Percentiles rank a stretch among this genome's conserved stretches.
Conservation (phyloP, 2,888 invertebrate genomes). For the Eupithecia inturbata region DNA sequence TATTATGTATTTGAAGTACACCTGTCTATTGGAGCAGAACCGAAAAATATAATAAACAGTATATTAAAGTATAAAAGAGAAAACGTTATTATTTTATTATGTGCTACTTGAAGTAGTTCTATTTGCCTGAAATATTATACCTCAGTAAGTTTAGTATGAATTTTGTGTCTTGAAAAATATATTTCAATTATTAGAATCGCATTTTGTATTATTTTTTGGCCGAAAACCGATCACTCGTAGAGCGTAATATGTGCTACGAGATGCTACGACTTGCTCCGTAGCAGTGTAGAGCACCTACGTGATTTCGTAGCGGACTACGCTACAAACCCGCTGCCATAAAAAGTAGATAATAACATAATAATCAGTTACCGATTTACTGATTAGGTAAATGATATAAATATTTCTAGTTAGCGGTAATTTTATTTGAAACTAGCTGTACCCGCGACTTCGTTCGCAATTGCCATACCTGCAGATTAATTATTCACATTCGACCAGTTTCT, state of each 20-base stretch:
- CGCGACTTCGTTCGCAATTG: too few species aligned
- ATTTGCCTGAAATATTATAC: constrained; percentile 79
- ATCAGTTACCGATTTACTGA: too few species aligned
- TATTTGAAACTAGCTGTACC: too few species aligned
- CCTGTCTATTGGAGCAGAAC: constrained; percentile 51
- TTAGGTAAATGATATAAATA: too few species aligned
- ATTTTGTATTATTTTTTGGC: constrained; percentile 60
- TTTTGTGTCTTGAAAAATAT: constrained; percentile 79
- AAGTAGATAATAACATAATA: neutral
- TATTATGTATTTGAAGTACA: constrained; percentile 45
- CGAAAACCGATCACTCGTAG: neutral
- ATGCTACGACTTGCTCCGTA: neutral
- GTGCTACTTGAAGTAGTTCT: constrained; percentile 71
- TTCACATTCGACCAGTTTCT: too few species aligned
- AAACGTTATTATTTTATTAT: constrained; percentile 69
- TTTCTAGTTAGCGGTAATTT: too few species aligned
- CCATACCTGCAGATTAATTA: too few species aligned
- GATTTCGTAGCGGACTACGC: neutral
- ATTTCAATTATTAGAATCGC: constrained; percentile 72
- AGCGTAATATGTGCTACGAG: too few species aligned
- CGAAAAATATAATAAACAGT: constrained; percentile 57
- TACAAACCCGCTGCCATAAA: neutral
- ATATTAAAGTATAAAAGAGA: constrained; percentile 49
- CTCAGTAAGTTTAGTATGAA: constrained; percentile 81
- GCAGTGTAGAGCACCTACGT: neutral